A percentile compares a stretch with the other conserved stretches of the same genome.
These are phyloP conservation scores for Psilopsiagon aymara DNA, from an alignment of 2,113 vertebrate genomes.

Conservation along the genomic window DNA sequence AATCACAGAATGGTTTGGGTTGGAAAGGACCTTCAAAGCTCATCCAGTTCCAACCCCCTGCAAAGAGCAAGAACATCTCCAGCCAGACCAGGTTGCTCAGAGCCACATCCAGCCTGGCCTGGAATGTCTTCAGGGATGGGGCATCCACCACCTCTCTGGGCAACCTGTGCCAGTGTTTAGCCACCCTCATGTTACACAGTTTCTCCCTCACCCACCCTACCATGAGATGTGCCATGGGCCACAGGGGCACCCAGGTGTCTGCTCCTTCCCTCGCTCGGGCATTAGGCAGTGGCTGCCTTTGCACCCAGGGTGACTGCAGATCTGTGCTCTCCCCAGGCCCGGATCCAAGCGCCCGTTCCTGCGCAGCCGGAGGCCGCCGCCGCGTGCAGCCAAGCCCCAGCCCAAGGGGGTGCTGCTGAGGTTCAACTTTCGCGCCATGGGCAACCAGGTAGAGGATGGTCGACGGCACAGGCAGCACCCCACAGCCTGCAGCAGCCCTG, in stretches of 20 bases:
- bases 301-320: neutral
- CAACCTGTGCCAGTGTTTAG: neutral
- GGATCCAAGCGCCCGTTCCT: conserved; percentile 44
- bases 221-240: accelerated
- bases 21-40: neutral
- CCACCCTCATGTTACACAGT: neutral
- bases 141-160: neutral
- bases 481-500: neutral
- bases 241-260: accelerated
- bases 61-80: neutral
- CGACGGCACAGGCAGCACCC: neutral
- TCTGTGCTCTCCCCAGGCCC: conserved; percentile 3
- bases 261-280: neutral
- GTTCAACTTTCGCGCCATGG: conserved; percentile 76
- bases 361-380: conserved; percentile 9
- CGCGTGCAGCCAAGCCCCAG: neutral
- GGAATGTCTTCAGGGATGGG: neutral
- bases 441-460: conserved; percentile 75
- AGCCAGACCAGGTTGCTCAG: neutral
- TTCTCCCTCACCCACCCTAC: neutral
- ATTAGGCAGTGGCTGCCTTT: neutral
- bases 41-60: neutral
- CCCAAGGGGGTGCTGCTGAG: conserved; percentile 73
- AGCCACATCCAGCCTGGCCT: neutral
- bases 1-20: neutral